Conservation (phyloP, 2,113 vertebrate genomes). For the Pagrus major region DNA sequence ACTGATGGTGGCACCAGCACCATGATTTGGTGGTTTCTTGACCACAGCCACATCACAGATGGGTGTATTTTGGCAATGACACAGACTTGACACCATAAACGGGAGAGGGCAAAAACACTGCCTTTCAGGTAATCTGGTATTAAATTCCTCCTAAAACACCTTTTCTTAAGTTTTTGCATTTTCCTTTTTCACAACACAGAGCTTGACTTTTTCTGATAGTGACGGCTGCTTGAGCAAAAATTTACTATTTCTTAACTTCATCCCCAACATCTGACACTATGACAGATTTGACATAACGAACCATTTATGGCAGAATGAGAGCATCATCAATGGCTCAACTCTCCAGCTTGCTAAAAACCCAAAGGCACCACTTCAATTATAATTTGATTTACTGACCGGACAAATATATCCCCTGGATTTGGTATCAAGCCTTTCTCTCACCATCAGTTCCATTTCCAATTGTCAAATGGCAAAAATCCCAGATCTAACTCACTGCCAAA, state of each 20-base stretch:
- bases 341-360: background rate
- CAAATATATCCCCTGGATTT: conserved; percentile 32
- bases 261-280: background rate
- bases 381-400: conserved; percentile 47
- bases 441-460: conserved; percentile 44
- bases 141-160: too few species aligned
- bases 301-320: background rate
- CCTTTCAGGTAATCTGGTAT: too few species aligned
- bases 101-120: too few species aligned
- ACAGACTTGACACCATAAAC: too few species aligned
- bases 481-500: conserved; percentile 11
- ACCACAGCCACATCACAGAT: too few species aligned
- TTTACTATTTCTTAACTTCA: background rate
- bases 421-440: conserved; percentile 18
- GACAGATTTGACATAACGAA: background rate
- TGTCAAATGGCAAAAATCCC: conserved; percentile 53
- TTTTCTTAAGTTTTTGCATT: too few species aligned
- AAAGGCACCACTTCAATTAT: conserved; percentile 30
- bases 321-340: background rate
- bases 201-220: background rate
- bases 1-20: too few species aligned
- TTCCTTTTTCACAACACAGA: background rate
- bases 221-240: background rate
- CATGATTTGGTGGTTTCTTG: background rate
- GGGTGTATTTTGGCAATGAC: too few species aligned